Conservation (phyloP, 2,888 invertebrate genomes). For the Drosophila kanekoi region DNA sequence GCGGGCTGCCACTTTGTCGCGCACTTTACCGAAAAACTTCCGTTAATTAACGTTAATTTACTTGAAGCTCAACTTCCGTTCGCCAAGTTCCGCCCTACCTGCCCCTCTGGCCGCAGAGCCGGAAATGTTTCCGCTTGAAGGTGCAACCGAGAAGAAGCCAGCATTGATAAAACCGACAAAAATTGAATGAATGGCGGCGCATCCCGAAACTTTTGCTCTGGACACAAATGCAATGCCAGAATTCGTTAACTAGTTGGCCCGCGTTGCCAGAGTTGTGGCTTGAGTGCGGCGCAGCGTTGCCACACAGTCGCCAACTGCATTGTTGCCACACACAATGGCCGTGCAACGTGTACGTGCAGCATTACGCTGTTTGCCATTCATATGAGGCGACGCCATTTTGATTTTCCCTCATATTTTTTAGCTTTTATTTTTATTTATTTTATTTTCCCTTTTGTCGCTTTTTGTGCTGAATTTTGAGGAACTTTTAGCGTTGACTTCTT, state of each 20-base stretch:
- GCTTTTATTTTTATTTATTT: constrained; percentile 14
- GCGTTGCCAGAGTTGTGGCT: constrained; percentile 6
- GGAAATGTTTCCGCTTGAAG: constrained; percentile 64
- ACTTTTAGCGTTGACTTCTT: constrained; percentile 41
- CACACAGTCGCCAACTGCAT: not conserved
- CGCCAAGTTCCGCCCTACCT: not conserved
- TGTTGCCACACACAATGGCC: constrained; percentile 13
- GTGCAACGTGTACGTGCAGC: constrained; percentile 50
- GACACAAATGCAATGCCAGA: constrained; percentile 28
- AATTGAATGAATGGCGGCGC: constrained; percentile 30
- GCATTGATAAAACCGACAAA: constrained; percentile 24
- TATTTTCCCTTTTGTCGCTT: not conserved
- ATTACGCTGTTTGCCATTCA: constrained; percentile 54
- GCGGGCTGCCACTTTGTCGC: constrained; percentile 46
- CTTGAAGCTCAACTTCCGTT: constrained; percentile 72
- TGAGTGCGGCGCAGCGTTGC: constrained; percentile 23
- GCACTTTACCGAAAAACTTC: constrained; percentile 69
- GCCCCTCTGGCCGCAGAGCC: constrained; percentile 9
- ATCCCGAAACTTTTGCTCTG: constrained; percentile 17
- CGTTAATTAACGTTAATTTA: constrained; percentile 81
- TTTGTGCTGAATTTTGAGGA: constrained; percentile 22
- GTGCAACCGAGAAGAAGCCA: not conserved
- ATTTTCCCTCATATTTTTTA: constrained; percentile 31
- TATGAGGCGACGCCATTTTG: constrained; percentile 64
- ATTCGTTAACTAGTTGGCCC: constrained; percentile 30